Evolutionary conservation across 2,888 invertebrate species (phyloP).

Genomic region (Andrena bicolor): DNA sequence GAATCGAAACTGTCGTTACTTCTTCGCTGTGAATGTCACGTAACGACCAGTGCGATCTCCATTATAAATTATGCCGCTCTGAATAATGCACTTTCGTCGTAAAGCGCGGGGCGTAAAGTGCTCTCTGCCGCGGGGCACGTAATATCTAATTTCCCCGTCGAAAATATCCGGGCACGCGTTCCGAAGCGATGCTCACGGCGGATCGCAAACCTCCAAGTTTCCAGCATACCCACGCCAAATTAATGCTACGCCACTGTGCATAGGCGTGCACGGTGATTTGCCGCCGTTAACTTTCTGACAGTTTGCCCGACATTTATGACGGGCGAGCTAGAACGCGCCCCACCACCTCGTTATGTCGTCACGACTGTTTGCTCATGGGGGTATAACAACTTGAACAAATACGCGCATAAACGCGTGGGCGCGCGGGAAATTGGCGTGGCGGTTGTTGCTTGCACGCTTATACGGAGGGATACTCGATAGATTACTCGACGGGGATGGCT

Average conservation of each 20-base stretch:
- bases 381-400: slow-evolving; percentile 40
- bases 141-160: slow-evolving; percentile 30
- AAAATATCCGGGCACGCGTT: slow-evolving; percentile 36
- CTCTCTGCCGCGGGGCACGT: neutral
- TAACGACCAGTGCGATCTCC: neutral
- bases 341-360: slow-evolving; percentile 49
- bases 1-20: too few relatives aligned
- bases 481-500: neutral
- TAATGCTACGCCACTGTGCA: slow-evolving; percentile 40
- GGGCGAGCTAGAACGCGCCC: slow-evolving; percentile 48
- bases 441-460: neutral
- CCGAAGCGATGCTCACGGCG: slow-evolving; percentile 22
- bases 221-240: slow-evolving; percentile 33
- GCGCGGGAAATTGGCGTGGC: neutral
- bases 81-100: slow-evolving; percentile 17
- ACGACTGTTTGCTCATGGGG: slow-evolving; percentile 57
- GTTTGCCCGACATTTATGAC: slow-evolving; percentile 69
- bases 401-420: neutral
- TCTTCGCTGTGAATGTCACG: too few relatives aligned
- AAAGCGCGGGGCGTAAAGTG: slow-evolving; percentile 14
- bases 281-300: slow-evolving; percentile 68
- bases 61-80: slow-evolving; percentile 27
- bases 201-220: slow-evolving; percentile 42
- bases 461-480: neutral
- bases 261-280: slow-evolving; percentile 60